Base-by-base conservation (phyloP, 2,888 invertebrate species). In the Bimastos eiseni region DNA sequence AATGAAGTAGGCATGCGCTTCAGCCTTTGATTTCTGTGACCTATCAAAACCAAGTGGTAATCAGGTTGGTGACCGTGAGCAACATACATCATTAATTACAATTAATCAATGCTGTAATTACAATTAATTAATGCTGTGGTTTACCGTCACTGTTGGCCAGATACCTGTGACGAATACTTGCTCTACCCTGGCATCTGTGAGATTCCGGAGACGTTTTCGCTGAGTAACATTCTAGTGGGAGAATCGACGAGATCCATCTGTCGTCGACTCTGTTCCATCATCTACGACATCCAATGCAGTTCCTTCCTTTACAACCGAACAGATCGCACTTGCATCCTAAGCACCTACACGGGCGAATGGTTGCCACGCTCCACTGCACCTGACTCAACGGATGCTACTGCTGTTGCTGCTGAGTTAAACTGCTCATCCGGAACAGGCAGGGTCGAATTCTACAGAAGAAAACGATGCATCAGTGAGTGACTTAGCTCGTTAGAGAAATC, bases 291-390 rank as follows among this genome's bases (percentile, higher is more conserved):
- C 11, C 24, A n/a, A 21, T 90, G 90, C 84, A 90, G 90, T 41
- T 70, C 38, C 30, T 83, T 90, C 84, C 38, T 90, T 21, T 90
- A 38, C 90, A 90, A 84, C 84, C 2, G 90, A 36, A 84, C 38
- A 3, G 84, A 83, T 24, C 83, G 37, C 38, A 83, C 90, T 38
- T 90, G 90, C 84, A 36, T 24, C 83, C 38, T 90, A 21, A 90
- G 83, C 84, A 30, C 86, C 38, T 90, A 90, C 90, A 90, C 90
- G 37, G 90, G 90, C 38, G 90, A 90, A 49, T 90, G 90, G 90
- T n/a, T 84, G 37, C 90, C n/a, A 17, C 37, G 30, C 70, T 70
- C 70, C 70, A 70, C 30, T 70, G 70, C 30, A 30, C 17, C 70
- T 6, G 2, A 70, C 70, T 70, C 34, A 6, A 8, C 34, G 24